Percentiles rank a stretch among this genome's conserved stretches.
Conservation (phyloP, 2,113 vertebrate species). For the Mionectes macconnelli region DNA sequence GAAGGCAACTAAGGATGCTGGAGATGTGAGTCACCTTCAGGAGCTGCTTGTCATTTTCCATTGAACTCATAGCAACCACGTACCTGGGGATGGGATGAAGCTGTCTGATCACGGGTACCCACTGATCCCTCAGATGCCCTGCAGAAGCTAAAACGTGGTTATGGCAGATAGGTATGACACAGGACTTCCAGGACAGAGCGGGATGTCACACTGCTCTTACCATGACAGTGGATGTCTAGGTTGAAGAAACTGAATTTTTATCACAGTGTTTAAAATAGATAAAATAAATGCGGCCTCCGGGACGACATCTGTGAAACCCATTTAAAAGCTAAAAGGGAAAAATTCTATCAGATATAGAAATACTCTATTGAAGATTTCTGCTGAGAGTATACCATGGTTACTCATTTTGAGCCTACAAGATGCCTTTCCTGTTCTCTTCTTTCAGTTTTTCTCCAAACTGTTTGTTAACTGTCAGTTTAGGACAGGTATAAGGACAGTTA, state of each 20-base stretch:
- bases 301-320: neutral
- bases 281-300: neutral
- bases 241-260: neutral
- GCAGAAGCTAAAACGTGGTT: neutral
- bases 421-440: neutral
- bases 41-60: neutral
- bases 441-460: neutral
- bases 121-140: neutral
- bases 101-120: neutral
- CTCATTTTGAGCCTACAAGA: neutral
- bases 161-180: rapidly evolving
- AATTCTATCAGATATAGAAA: neutral
- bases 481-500: neutral
- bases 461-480: neutral
- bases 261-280: neutral
- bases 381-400: neutral
- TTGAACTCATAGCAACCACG: neutral
- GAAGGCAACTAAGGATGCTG: neutral
- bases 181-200: neutral
- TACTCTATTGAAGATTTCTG: neutral
- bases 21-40: neutral
- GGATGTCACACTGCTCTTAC: neutral
- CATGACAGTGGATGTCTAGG: neutral
- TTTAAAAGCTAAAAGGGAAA: neutral
- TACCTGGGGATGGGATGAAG: neutral